Base-by-base conservation (phyloP, 2,113 vertebrate genomes). In the Fulmarus glacialis region DNA sequence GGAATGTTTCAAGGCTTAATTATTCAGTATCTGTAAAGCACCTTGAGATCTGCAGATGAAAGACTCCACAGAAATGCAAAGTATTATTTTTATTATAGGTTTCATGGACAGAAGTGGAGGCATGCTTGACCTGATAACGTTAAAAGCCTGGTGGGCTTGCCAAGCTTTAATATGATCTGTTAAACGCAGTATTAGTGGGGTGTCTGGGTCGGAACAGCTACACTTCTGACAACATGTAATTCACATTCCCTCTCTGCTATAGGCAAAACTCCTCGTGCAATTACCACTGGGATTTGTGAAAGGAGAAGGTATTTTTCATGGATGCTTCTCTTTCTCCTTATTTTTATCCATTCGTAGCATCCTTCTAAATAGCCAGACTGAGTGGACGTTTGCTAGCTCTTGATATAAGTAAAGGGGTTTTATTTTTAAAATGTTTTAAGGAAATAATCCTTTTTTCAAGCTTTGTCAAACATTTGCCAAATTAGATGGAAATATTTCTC, bases 61-160 rank as follows among this genome's bases (percentile, higher is more conserved):
- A 87, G 72, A 2, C 64, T 71, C 77, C 73, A 66, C 66, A 86
- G 86, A 48, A 88, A 79, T 40, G 79, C 67, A 75, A 53, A 82
- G 72, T 34, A 38, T 82, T 68, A 82, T 63, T 59, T 91, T 72
- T 78, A 47, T 85, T 48, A 34, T 26, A 79, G 55, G 29, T 95
- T 89, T 77, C 77, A 59, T 2, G 38, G 58, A 52, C 67, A 87
- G 83, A 78, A 71, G 32, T 67, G 90, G 53, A 77, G 58, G 40
- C 85, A 62, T 92, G 55, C 82, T 96, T 93, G 50, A 77, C 87
- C 91, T 68, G 52, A 47, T 80, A 66, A 74, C 24, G 72, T 79
- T 91, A 60, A n/a, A 78, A 91, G 77, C 94, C 96, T 81, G 32
- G 63, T 81, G 74, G 42, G 92, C 53, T 92, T 93, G 77, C n/a